Conservation (phyloP, 2,888 invertebrate species). For the Endotricha flammealis region DNA sequence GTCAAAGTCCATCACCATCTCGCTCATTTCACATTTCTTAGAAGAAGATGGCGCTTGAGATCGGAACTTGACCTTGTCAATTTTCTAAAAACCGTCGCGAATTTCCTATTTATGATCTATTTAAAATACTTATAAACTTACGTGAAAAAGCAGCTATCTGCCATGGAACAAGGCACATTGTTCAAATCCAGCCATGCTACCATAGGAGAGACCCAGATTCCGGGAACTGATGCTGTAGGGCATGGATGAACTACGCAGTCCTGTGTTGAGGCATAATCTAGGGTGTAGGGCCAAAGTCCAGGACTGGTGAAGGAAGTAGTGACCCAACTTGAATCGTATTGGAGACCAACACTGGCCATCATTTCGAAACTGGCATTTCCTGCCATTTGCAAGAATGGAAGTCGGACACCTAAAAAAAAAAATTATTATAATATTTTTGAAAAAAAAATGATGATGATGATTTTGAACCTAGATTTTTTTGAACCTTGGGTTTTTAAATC, state of each 20-base stretch:
- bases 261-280: constrained; percentile 78
- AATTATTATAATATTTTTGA: background rate
- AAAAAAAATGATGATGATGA: background rate
- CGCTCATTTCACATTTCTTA: no score
- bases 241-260: constrained; percentile 77
- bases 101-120: no score
- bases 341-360: constrained; percentile 65
- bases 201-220: constrained; percentile 83
- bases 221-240: constrained; percentile 76
- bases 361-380: constrained; percentile 79
- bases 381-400: constrained; percentile 76
- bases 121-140: no score
- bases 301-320: constrained; percentile 52
- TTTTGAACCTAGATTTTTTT: no score
- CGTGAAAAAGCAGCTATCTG: constrained; percentile 70
- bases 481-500: no score
- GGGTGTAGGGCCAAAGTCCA: constrained; percentile 83
- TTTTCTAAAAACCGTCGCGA: no score
- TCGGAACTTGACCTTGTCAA: no score
- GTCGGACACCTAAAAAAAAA: constrained; percentile 55
- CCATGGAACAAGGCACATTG: constrained; percentile 75
- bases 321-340: constrained; percentile 82
- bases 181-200: constrained; percentile 69
- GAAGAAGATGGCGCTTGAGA: no score
- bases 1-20: no score